Conservation (phyloP, 1,140 invertebrate genomes). For the Nephila pilipes region DNA sequence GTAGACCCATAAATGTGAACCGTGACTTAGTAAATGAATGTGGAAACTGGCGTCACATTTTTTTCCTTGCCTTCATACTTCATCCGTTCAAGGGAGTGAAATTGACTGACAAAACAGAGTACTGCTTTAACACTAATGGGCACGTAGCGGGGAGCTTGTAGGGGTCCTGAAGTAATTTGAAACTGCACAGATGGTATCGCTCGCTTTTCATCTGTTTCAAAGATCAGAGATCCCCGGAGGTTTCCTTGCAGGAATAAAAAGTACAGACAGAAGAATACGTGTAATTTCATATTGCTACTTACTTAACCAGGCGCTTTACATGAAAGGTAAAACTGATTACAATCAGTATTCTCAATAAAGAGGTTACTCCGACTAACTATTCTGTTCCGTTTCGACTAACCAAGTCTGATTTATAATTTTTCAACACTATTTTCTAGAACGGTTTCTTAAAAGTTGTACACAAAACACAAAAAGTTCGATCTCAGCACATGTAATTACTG, state of each 20-base stretch:
- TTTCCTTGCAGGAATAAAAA: neutral
- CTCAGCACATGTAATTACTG: too few species aligned
- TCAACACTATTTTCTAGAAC: too few species aligned
- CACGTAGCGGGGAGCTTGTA: neutral
- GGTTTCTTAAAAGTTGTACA: too few species aligned
- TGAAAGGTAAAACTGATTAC: too few species aligned
- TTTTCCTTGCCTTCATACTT: neutral
- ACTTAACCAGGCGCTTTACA: too few species aligned
- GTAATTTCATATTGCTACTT: too few species aligned
- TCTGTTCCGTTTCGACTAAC: too few species aligned
- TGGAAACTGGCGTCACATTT: neutral
- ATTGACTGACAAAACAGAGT: neutral
- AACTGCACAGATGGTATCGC: conserved; percentile 1
- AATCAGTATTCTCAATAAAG: too few species aligned
- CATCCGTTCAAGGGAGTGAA: neutral
- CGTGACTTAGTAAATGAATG: conserved; percentile 4
- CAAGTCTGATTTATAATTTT: too few species aligned
- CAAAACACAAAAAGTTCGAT: too few species aligned
- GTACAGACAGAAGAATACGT: neutral
- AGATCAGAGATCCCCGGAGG: neutral
- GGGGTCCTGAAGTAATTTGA: neutral
- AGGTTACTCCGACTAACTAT: too few species aligned
- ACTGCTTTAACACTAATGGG: neutral
- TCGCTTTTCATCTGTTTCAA: neutral
- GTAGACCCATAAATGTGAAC: neutral